Conservation (phyloP, 2,797 vertebrate species). For the Sebastes miniatus region DNA sequence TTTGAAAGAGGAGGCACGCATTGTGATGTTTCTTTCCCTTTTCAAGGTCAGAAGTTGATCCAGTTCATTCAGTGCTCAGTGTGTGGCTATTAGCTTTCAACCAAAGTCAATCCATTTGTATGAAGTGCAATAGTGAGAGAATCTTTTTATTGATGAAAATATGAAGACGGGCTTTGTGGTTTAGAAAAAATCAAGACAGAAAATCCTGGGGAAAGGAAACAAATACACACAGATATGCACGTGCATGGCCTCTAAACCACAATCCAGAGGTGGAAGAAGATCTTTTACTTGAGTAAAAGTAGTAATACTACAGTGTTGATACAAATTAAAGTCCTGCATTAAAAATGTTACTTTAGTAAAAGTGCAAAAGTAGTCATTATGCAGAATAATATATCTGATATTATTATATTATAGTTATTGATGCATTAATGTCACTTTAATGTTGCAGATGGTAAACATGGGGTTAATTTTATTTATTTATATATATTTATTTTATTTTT, state of each 20-base stretch:
- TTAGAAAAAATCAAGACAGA: neutral
- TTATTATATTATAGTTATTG: no score
- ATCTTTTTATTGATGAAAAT: neutral
- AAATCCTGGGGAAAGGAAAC: neutral
- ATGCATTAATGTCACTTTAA: no score
- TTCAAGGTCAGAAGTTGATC: constrained; percentile 53
- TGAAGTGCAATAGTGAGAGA: neutral
- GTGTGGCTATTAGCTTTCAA: constrained; percentile 4
- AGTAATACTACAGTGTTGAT: no score
- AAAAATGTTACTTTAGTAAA: no score
- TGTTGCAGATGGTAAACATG: no score
- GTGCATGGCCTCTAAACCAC: neutral
- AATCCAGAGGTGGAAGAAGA: neutral
- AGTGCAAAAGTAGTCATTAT: no score
- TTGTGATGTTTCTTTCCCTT: neutral
- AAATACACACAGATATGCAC: neutral
- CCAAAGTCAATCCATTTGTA: neutral
- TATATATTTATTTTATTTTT: no score
- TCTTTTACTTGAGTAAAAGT: no score
- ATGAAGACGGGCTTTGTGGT: neutral
- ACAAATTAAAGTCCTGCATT: no score
- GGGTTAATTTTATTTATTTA: no score
- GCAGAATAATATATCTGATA: no score
- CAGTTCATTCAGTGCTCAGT: neutral
- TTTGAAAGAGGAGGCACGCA: neutral